Evolutionary conservation across 1,140 invertebrate genomes (phyloP).

Genomic region (Zaprionus gabonicus): DNA sequence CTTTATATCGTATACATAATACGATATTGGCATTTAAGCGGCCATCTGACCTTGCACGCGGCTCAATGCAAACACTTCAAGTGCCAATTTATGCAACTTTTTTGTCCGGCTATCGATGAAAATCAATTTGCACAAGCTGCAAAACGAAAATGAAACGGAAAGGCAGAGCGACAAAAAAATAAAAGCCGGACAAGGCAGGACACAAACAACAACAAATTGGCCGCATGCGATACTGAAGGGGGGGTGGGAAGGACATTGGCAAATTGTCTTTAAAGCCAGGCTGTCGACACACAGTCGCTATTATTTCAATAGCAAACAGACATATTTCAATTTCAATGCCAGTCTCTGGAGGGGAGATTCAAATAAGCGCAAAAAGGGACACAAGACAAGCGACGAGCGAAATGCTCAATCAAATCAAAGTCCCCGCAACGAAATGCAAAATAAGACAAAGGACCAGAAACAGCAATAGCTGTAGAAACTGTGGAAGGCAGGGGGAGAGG

Average conservation of each 20-base stretch:
- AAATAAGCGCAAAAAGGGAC: conserved; percentile 60
- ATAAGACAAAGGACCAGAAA: conserved; percentile 66
- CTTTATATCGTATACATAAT: conserved; percentile 23
- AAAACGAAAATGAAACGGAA: background rate
- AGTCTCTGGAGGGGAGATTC: conserved; percentile 37
- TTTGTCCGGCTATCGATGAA: conserved; percentile 57
- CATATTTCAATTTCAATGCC: conserved; percentile 53
- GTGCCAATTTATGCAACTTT: conserved; percentile 64
- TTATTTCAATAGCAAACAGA: conserved; percentile 27
- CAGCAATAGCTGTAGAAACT: background rate
- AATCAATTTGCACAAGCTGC: conserved; percentile 66
- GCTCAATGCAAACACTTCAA: conserved; percentile 39
- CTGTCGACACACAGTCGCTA: conserved; percentile 22
- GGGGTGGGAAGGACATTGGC: conserved; percentile 21
- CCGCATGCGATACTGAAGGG: background rate
- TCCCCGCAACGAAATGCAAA: conserved; percentile 57
- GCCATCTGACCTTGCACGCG: conserved; percentile 38
- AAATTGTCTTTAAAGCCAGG: conserved; percentile 57
- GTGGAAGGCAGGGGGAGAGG: too few species aligned
- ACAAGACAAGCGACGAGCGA: conserved; percentile 44
- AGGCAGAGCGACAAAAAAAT: conserved; percentile 4
- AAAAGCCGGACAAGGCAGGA: background rate
- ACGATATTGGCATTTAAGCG: conserved; percentile 47
- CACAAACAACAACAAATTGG: conserved; percentile 56
- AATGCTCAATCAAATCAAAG: conserved; percentile 81